These are phyloP conservation scores for Zingel zingel DNA, from an alignment of 2,113 vertebrate species.

Conservation along the genomic window DNA sequence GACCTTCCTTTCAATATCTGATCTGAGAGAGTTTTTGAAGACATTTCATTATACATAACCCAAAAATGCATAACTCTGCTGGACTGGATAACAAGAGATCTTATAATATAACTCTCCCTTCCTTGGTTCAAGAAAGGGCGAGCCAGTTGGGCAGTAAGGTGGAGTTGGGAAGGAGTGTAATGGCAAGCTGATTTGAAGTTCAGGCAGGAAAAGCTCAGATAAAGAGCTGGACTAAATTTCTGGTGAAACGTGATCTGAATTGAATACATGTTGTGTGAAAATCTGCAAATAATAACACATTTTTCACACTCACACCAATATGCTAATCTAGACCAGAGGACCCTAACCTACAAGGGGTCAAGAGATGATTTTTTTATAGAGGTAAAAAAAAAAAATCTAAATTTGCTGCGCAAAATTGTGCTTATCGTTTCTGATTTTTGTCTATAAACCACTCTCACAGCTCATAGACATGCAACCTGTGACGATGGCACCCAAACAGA, in stretches of 20 bases:
- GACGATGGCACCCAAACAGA: not conserved
- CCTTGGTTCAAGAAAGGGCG: not conserved
- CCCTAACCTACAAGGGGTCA: not conserved
- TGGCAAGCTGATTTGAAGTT: not conserved
- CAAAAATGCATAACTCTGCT: not conserved
- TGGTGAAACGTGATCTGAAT: not conserved
- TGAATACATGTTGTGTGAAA: not conserved
- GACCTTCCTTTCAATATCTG: not conserved
- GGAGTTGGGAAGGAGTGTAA: not conserved
- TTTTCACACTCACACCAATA: not conserved
- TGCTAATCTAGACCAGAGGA: not conserved
- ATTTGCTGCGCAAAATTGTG: too few species aligned
- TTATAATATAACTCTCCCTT: not conserved
- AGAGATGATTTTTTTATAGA: not conserved
- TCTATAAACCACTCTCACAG: not conserved
- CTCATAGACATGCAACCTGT: not conserved
- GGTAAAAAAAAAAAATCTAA: too few species aligned
- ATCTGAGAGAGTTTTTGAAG: too few species aligned
- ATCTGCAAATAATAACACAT: not conserved
- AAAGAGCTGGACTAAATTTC: not conserved
- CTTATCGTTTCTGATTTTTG: not conserved
- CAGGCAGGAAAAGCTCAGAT: not conserved
- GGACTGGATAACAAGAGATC: not conserved
- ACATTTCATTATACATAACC: too few species aligned
- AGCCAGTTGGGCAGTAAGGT: not conserved